These are phyloP conservation scores for Periophthalmus magnuspinnatus DNA, from an alignment of 2,797 vertebrate genomes.

Conservation along the genomic window DNA sequence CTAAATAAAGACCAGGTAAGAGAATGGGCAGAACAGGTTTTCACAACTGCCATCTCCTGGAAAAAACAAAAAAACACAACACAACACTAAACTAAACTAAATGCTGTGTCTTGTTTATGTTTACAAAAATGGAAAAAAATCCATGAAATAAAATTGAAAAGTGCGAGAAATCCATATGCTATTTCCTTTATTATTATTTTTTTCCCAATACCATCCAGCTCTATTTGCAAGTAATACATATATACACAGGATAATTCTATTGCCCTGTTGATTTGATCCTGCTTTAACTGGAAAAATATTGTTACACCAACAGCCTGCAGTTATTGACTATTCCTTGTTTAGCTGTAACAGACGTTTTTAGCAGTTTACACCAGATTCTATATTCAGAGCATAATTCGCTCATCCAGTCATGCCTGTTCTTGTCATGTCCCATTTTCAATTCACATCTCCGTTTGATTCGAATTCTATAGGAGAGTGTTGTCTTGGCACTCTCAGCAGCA, in stretches of 20 bases:
- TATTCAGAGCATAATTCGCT: constrained; percentile 21
- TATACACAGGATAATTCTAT: background rate
- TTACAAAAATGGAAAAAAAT: too few species aligned
- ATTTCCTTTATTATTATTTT: too few species aligned
- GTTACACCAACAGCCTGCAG: background rate
- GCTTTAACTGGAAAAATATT: background rate
- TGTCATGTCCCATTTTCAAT: constrained; percentile 34
- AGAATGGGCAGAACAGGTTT: too few species aligned
- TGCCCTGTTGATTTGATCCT: background rate
- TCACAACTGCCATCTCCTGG: too few species aligned
- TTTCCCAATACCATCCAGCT: background rate
- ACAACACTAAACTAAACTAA: too few species aligned
- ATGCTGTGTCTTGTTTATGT: too few species aligned
- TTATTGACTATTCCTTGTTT: background rate
- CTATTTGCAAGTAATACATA: background rate
- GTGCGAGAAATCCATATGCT: too few species aligned
- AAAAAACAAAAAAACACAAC: too few species aligned
- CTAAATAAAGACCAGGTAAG: too few species aligned
- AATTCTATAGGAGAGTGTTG: constrained; percentile 14
- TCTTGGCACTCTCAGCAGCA: constrained; percentile 17
- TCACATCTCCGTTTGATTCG: constrained; percentile 8
- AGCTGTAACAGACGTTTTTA: background rate
- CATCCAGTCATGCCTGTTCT: constrained; percentile 47
- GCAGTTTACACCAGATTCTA: background rate
- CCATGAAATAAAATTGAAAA: too few species aligned